These are phyloP conservation scores for Caenorhabditis auriculariae DNA, from an alignment of 2,888 invertebrate species.

Conservation along the genomic window DNA sequence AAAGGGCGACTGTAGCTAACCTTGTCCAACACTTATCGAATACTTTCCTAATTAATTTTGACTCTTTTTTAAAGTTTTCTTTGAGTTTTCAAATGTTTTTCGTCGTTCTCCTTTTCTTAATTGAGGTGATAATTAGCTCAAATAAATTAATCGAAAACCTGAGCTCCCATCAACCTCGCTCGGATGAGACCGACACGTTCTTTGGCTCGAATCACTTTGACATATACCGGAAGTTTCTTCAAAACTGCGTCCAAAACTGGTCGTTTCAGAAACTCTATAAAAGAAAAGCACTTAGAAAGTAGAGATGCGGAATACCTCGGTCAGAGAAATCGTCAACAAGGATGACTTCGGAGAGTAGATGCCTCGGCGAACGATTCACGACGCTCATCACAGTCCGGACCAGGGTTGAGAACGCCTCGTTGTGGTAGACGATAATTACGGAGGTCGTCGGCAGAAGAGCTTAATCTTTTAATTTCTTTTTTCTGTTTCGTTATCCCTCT, in stretches of 20 bases:
- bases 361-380: constrained; percentile 74
- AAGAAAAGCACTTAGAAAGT: background rate
- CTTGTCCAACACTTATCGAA: no score
- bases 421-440: constrained; percentile 94
- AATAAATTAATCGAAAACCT: constrained; percentile 16
- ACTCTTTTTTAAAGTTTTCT: no score
- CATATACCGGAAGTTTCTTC: constrained; percentile 71
- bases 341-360: constrained; percentile 82
- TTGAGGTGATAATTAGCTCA: background rate
- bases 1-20: no score
- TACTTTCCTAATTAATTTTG: no score
- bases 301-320: constrained; percentile 52
- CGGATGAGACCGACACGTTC: constrained; percentile 92
- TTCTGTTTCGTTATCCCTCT: background rate
- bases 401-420: constrained; percentile 97
- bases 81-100: background rate
- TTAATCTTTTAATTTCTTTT: no score
- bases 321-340: constrained; percentile 97
- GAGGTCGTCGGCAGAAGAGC: constrained; percentile 83
- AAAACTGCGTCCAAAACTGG: constrained; percentile 43
- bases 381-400: constrained; percentile 94
- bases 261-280: constrained; percentile 47
- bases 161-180: constrained; percentile 89
- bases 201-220: constrained; percentile 78
- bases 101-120: no score